Percentiles rank a stretch among this genome's conserved stretches.
Conservation (phyloP, 1,140 invertebrate species). For the Doryteuthis pealeii region DNA sequence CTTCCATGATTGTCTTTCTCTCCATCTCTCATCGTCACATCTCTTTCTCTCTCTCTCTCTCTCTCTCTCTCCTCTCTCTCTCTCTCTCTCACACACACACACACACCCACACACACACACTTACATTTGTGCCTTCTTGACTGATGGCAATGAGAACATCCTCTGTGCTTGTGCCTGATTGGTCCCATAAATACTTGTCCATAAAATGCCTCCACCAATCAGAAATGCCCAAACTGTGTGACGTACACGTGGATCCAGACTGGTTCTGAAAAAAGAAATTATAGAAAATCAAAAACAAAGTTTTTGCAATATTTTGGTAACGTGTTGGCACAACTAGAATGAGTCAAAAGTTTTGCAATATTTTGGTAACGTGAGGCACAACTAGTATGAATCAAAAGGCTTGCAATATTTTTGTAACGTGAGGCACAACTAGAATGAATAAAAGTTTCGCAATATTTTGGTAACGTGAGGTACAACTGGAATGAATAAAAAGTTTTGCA, state of each 20-base stretch:
- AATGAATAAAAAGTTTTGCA: no score
- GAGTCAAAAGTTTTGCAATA: no score
- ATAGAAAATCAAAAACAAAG: no score
- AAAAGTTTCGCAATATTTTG: no score
- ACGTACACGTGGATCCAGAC: conserved; percentile 73
- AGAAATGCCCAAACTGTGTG: conserved; percentile 86
- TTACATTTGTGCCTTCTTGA: conserved; percentile 64
- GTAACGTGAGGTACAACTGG: no score
- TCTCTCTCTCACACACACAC: background rate
- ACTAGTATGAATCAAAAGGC: no score
- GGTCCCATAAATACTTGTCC: conserved; percentile 84
- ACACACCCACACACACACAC: background rate
- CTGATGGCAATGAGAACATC: conserved; percentile 76
- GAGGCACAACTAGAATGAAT: no score
- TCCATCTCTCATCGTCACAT: background rate
- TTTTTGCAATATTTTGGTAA: no score
- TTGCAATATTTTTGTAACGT: no score
- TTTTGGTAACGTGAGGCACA: no score
- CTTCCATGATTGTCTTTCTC: background rate
- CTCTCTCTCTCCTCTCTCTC: background rate
- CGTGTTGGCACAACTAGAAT: no score
- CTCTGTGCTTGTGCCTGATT: conserved; percentile 92
- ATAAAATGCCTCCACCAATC: conserved; percentile 84
- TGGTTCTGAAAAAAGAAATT: conserved; percentile 60
- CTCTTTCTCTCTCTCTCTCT: background rate